Conservation (phyloP, 2,113 vertebrate genomes). For the Hipposideros armiger region DNA sequence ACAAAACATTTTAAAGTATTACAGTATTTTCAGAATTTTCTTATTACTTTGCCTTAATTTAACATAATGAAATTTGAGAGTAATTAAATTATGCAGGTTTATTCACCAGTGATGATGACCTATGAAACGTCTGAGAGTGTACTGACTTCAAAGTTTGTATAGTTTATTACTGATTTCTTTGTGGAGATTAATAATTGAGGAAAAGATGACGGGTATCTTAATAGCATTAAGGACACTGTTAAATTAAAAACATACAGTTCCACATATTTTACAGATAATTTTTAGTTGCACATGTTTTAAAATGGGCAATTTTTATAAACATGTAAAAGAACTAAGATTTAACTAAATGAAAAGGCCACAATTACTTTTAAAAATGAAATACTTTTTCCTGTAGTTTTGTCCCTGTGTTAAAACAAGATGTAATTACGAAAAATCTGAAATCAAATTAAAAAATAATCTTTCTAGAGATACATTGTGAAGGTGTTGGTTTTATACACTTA, state of each 20-base stretch:
- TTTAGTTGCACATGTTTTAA: slow-evolving; percentile 48
- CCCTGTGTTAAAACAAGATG: not conserved
- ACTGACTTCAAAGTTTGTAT: not conserved
- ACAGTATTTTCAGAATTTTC: not conserved
- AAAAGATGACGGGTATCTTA: not conserved
- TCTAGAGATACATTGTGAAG: not conserved
- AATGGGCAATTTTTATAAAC: not conserved
- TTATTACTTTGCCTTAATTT: slow-evolving; percentile 16
- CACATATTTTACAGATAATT: slow-evolving; percentile 12
- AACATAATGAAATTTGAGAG: slow-evolving; percentile 34
- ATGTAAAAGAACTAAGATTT: not conserved
- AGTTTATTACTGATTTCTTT: not conserved
- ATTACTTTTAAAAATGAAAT: not conserved
- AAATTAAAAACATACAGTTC: slow-evolving; percentile 8
- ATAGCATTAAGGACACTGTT: not conserved
- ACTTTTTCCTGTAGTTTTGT: not conserved
- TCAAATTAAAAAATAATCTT: not conserved
- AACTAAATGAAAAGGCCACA: not conserved
- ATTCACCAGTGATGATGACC: not conserved
- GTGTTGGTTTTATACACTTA: not conserved
- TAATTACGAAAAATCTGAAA: not conserved
- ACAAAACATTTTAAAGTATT: slow-evolving; percentile 5
- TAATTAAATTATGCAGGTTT: not conserved
- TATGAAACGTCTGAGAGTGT: not conserved
- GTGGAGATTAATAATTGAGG: slow-evolving; percentile 13